Evolutionary conservation across 2,888 invertebrate genomes (phyloP).

Genomic region (Eristalis arbustorum): DNA sequence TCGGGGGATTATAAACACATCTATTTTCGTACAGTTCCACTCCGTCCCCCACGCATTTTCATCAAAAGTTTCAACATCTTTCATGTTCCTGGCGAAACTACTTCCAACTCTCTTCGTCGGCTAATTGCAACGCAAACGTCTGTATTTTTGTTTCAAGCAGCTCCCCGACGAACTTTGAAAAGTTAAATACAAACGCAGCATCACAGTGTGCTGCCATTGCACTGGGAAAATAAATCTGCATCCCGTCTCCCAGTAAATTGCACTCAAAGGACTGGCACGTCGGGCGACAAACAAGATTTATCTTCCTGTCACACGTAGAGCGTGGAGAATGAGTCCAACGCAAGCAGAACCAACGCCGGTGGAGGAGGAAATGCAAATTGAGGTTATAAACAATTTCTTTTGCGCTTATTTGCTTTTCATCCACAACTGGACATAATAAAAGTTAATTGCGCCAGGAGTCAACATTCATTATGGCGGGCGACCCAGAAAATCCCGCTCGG

Average conservation of each 20-base stretch:
- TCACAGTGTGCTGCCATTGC: neutral
- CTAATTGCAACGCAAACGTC: neutral
- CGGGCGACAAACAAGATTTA: neutral
- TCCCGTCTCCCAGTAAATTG: neutral
- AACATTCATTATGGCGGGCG: slow-evolving; percentile 35
- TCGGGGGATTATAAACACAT: neutral
- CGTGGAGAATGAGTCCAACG: neutral
- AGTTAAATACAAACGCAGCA: neutral
- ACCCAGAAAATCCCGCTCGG: slow-evolving; percentile 12
- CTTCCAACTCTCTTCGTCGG: neutral
- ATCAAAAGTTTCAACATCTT: neutral
- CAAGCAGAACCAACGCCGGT: neutral
- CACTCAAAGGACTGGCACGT: neutral
- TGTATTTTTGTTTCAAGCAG: neutral
- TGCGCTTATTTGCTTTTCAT: neutral
- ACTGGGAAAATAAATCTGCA: neutral
- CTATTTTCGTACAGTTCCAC: neutral
- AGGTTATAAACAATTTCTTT: neutral
- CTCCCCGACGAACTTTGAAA: neutral
- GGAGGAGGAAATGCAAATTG: neutral
- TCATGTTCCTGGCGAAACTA: neutral
- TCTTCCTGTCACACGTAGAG: neutral
- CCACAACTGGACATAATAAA: slow-evolving; percentile 42
- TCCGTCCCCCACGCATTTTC: neutral
- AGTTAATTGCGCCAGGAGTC: slow-evolving; percentile 48